phyloP scores from a whole-genome alignment of 2,888 invertebrate genomes.

The Rhagonycha lutea region DNA sequence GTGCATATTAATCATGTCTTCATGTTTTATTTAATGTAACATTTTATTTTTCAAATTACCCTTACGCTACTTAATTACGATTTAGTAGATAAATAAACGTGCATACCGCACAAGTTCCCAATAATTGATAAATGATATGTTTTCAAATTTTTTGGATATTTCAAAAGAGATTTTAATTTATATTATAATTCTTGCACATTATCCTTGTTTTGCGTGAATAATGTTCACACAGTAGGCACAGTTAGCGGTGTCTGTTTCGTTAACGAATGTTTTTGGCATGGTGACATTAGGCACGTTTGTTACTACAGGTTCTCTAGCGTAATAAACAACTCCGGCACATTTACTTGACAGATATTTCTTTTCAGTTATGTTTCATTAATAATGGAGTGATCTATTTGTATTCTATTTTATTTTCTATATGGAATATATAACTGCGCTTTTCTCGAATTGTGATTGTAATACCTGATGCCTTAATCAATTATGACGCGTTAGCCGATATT shows the following conservation, averaged over 20 bases:
- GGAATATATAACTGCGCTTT: neutral
- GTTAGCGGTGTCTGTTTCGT: conserved; percentile 2
- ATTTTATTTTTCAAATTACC: neutral
- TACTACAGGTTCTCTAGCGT: neutral
- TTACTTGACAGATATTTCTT: conserved; percentile 2
- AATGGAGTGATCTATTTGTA: neutral
- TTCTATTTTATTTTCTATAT: neutral
- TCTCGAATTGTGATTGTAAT: neutral
- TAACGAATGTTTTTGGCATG: conserved; percentile 4
- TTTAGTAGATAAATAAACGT: neutral
- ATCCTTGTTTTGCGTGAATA: conserved; percentile 4
- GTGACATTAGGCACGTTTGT: conserved; percentile 2
- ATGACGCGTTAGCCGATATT: neutral
- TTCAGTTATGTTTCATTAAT: neutral
- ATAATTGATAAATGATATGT: neutral
- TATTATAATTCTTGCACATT: neutral
- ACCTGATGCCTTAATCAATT: neutral
- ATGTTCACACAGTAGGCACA: conserved; percentile 1
- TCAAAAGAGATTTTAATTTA: neutral
- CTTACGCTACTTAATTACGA: neutral
- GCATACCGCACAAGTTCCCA: neutral
- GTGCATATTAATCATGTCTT: neutral
- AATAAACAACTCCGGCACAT: neutral
- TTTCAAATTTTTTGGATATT: neutral
- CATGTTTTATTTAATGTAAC: neutral